Evolutionary conservation across 2,113 vertebrate genomes (phyloP), one percentile per base, ranked within the genome.

Genomic region (Salvelinus namaycush): DNA sequence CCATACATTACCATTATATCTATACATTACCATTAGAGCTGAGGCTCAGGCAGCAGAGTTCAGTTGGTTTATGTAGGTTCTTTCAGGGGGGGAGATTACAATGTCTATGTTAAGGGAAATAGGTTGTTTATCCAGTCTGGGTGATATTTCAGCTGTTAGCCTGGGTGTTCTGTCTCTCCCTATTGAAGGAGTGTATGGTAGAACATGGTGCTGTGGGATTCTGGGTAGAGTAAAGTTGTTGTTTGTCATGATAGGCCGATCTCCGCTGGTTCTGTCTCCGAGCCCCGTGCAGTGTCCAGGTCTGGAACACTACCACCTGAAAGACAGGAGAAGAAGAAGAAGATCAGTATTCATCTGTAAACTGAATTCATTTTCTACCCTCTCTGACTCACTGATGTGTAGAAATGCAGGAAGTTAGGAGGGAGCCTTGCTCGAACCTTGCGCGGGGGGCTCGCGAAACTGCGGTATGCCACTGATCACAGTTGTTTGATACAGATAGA

Each of bases 221-320:
- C 34, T 14, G 73, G 44, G 54, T 18, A 18, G 74, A 14, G 74
- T n/a, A 68, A 22, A 44, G 39, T 22, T 54, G 51, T 5, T 64
- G 49, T 44, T 44, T 60, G 31, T 54, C 70, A 22, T 31, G 9
- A 54, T 68, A 68, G 66, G 73, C n/a, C 27, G 59, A 24, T 3
- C n/a, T 62, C 54, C 54, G 18, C 16, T 5, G 4, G 14, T 1
- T 1, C 20, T 77, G 73, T 29, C 29, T 73, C 72, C 71, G 72
- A 9, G 59, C 81, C 81, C 72, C 66, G 0, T 75, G 18, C 67
- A 67, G 27, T 44, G 67, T 81, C 74, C 79, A 11, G 71, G 71
- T 76, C 39, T 16, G 69, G 9, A 68, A 74, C 75, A 76, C 76
- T 54, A 65, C 54, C 48, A 72, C 76, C 88, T 92, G 87, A 16